Evolutionary conservation across 1,140 invertebrate genomes (phyloP), one percentile per base, ranked within the genome.

Genomic region (Camponotus vicinus): DNA sequence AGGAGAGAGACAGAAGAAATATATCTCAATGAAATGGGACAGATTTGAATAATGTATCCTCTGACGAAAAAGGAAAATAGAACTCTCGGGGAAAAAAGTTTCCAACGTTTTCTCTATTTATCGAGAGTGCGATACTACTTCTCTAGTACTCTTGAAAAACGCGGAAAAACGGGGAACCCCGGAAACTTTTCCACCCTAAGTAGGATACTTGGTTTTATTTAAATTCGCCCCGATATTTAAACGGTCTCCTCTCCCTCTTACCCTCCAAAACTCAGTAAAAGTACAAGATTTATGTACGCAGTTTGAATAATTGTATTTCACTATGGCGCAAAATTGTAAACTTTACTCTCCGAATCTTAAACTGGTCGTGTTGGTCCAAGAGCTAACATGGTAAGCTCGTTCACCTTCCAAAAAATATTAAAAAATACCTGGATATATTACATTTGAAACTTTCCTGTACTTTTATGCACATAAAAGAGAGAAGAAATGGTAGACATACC

Each of bases 11-110:
- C 15, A 52, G 4, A 18, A 8, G 21, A n/a, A 6, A 6, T 73
- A 45, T 61, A 63, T 75, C 49, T 75, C 32, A 82, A 32, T 55
- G 27, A 27, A 59, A 37, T 18, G 49, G 21, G 67, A 82, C 69
- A 75, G 40, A 61, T 75, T 59, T 75, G 55, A 83, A 83, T 83
- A 83, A 83, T 75, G 52, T 40, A 61, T 75, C 55, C 42, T 45
- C 27, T 34, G 13, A 57, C 42, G 42, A 66, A 49, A 78, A 66
- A 66, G 27, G 27, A 27, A 27, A 27, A 27, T 27, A 78, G 49
- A 78, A 64, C 34, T 59, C 9, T 3, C 21, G 18, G 37, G 27
- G 18, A 27, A 78, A 63, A 76, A 32, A 78, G 67, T 70, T 82
- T 42, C 18, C 66, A 27, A 3, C 40, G 57, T 77, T 77, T 34